A percentile compares a stretch with the other conserved stretches of the same genome.
phyloP scores from a whole-genome alignment of 2,113 vertebrate genomes.

The Xiphophorus couchianus region DNA sequence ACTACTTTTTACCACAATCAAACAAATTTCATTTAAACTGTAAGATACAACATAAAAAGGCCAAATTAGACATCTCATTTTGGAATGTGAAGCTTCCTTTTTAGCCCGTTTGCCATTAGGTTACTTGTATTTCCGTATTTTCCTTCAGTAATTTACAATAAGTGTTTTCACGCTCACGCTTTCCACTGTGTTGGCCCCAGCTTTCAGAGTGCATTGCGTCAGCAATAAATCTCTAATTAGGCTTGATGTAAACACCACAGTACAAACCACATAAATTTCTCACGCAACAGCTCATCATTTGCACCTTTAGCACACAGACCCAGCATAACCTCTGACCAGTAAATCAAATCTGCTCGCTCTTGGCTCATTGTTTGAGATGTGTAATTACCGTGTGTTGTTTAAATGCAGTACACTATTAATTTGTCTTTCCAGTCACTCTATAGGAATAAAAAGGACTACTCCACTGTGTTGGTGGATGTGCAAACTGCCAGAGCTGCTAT shows the following conservation, averaged over 20 bases:
- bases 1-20: background rate
- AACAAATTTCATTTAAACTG: background rate
- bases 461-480: background rate
- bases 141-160: constrained; percentile 36
- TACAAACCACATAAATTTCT: constrained; percentile 53
- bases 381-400: constrained; percentile 46
- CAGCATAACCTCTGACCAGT: constrained; percentile 30
- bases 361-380: constrained; percentile 41
- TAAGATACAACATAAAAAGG: no score
- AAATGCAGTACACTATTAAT: constrained; percentile 50
- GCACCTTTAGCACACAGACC: constrained; percentile 32
- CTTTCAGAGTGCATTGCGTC: constrained; percentile 50
- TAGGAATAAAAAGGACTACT: constrained; percentile 14
- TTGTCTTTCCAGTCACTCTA: constrained; percentile 28
- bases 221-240: constrained; percentile 71
- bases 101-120: constrained; percentile 1
- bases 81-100: background rate
- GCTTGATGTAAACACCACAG: constrained; percentile 68
- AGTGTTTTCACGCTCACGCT: constrained; percentile 22
- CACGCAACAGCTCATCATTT: constrained; percentile 33
- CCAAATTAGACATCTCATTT: background rate
- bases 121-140: constrained; percentile 25
- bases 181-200: constrained; percentile 42
- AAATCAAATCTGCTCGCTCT: constrained; percentile 31
- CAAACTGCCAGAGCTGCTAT: constrained; percentile 35